phyloP scores from a whole-genome alignment of 1,140 invertebrate species.

The Lepidurus apus region DNA sequence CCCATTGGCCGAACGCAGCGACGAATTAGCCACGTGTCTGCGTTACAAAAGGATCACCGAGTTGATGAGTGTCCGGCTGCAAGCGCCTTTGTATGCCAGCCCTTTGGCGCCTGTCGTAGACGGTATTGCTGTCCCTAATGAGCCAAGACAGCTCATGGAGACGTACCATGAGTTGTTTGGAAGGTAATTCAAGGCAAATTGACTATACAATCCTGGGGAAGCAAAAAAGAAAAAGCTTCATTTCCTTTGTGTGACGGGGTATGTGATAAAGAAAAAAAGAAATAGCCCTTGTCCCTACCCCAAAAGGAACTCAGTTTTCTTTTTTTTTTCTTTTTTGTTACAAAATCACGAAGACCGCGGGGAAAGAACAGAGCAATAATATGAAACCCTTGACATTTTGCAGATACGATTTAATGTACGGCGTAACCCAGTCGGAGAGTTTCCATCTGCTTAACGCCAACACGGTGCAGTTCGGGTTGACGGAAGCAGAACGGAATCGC shows the following conservation, averaged over 20 bases:
- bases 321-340: too few species aligned
- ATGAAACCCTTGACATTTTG: slow-evolving; percentile 35
- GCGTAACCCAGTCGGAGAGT: slow-evolving; percentile 80
- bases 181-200: slow-evolving; percentile 26
- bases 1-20: slow-evolving; percentile 50
- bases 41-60: slow-evolving; percentile 58
- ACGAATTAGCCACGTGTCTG: slow-evolving; percentile 57
- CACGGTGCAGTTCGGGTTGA: slow-evolving; percentile 28
- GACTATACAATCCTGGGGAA: not conserved
- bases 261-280: too few species aligned
- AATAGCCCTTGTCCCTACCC: too few species aligned
- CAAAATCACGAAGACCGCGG: too few species aligned
- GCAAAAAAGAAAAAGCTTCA: not conserved
- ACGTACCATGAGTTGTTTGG: slow-evolving; percentile 64
- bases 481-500: slow-evolving; percentile 66
- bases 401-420: slow-evolving; percentile 82
- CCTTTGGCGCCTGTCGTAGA: slow-evolving; percentile 76
- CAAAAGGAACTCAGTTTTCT: too few species aligned
- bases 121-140: slow-evolving; percentile 70
- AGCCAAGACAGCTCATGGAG: slow-evolving; percentile 65
- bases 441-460: slow-evolving; percentile 66
- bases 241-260: too few species aligned
- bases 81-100: slow-evolving; percentile 59
- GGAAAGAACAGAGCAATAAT: not conserved
- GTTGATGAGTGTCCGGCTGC: slow-evolving; percentile 56